phyloP scores from a whole-genome alignment of 1,140 invertebrate genomes.

The Dreissena rostriformis region DNA sequence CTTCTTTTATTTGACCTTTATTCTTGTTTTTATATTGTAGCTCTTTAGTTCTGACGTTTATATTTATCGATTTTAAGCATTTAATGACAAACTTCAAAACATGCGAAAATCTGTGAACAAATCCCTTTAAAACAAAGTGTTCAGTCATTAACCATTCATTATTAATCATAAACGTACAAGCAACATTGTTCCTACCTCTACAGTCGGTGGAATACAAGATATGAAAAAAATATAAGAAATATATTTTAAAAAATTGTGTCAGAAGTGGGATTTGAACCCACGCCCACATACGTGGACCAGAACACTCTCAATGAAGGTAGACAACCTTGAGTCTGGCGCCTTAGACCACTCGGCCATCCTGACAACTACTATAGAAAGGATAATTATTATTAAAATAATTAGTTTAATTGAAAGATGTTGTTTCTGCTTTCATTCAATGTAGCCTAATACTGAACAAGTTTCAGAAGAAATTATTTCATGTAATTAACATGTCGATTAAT shows the following conservation, averaged over 20 bases:
- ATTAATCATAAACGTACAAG: too few species aligned
- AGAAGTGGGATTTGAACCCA: conserved; percentile 77
- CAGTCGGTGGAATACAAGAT: too few species aligned
- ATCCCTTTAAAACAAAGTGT: too few species aligned
- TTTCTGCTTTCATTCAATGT: not conserved
- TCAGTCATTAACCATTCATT: too few species aligned
- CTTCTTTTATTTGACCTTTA: too few species aligned
- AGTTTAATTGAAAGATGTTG: not conserved
- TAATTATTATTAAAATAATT: not conserved
- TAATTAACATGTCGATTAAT: not conserved
- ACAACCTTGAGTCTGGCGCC: conserved; percentile 72
- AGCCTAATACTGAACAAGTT: not conserved
- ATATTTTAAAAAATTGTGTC: conserved; percentile 67
- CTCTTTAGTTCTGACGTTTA: too few species aligned
- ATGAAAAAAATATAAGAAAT: too few species aligned
- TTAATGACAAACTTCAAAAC: too few species aligned
- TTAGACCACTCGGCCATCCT: conserved; percentile 77
- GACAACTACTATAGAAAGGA: conserved; percentile 51
- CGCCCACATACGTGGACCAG: conserved; percentile 76
- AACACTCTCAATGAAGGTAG: conserved; percentile 61
- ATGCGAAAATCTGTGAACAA: too few species aligned
- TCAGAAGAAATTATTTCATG: not conserved
- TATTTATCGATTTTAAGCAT: too few species aligned
- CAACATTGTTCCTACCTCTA: too few species aligned
- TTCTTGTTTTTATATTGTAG: too few species aligned